phyloP scores from a whole-genome alignment of 2,797 vertebrate genomes.

The Cheirogaleus major region DNA sequence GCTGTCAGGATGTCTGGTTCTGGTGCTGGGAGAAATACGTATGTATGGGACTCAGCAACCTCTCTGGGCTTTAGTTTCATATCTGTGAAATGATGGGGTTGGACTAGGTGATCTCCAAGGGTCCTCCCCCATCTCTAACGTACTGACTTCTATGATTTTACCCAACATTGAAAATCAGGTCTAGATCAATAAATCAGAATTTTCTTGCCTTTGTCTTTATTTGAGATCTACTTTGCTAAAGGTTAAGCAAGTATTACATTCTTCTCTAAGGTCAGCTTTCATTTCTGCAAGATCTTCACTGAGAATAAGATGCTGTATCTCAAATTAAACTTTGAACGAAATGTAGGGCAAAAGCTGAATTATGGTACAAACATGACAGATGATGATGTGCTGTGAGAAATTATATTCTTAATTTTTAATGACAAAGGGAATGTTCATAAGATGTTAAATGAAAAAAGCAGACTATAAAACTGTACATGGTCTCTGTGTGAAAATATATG shows the following conservation, averaged over 20 bases:
- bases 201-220: not conserved
- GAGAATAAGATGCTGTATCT: not conserved
- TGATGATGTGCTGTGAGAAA: not conserved
- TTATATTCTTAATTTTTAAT: not conserved
- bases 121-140: not conserved
- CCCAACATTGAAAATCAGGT: not conserved
- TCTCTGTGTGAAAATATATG: not conserved
- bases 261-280: not conserved
- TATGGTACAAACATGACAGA: not conserved
- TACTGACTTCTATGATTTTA: not conserved
- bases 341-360: not conserved
- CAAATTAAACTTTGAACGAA: constrained; percentile 23
- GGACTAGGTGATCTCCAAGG: not conserved
- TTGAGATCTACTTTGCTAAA: not conserved
- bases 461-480: not conserved
- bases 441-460: not conserved
- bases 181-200: not conserved
- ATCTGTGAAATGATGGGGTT: not conserved
- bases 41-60: not conserved
- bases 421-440: not conserved
- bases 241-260: not conserved
- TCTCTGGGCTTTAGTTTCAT: not conserved
- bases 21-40: not conserved
- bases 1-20: not conserved
- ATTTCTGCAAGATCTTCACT: not conserved